These are phyloP conservation scores for Ametastegia equiseti DNA, from an alignment of 2,888 invertebrate species.

Conservation along the genomic window DNA sequence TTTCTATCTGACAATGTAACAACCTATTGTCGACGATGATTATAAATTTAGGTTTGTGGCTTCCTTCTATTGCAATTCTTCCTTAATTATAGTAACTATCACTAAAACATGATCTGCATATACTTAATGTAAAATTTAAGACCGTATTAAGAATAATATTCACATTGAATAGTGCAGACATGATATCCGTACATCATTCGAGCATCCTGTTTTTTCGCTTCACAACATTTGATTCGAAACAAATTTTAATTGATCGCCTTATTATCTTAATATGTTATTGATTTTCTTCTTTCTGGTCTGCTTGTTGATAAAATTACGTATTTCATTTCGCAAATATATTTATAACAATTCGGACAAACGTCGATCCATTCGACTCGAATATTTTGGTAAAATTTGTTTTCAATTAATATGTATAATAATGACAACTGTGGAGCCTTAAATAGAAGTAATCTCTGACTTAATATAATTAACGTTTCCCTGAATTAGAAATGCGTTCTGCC, in stretches of 20 bases:
- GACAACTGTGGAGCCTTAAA: slow-evolving; percentile 43
- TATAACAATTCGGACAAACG: slow-evolving; percentile 22
- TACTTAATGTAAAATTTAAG: slow-evolving; percentile 40
- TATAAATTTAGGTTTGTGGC: not conserved
- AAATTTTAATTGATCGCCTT: slow-evolving; percentile 25
- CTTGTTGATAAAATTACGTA: slow-evolving; percentile 38
- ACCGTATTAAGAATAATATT: slow-evolving; percentile 33
- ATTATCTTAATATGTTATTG: not conserved
- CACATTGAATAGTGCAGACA: slow-evolving; percentile 32
- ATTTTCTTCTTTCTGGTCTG: no score
- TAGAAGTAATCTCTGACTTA: slow-evolving; percentile 41
- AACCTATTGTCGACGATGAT: not conserved
- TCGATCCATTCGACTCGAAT: not conserved
- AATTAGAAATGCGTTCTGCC: slow-evolving; percentile 50
- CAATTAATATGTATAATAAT: slow-evolving; percentile 44
- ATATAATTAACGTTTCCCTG: slow-evolving; percentile 56
- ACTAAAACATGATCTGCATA: slow-evolving; percentile 23
- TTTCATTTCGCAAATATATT: not conserved
- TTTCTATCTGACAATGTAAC: slow-evolving; percentile 1
- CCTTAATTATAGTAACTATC: slow-evolving; percentile 32
- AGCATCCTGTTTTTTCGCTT: not conserved
- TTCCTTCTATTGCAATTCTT: slow-evolving; percentile 11
- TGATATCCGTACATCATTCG: slow-evolving; percentile 34
- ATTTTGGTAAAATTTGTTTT: slow-evolving; percentile 51
- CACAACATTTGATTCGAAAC: slow-evolving; percentile 22